Conservation (phyloP, 2,797 vertebrate genomes). For the Pangasius krempfi region DNA sequence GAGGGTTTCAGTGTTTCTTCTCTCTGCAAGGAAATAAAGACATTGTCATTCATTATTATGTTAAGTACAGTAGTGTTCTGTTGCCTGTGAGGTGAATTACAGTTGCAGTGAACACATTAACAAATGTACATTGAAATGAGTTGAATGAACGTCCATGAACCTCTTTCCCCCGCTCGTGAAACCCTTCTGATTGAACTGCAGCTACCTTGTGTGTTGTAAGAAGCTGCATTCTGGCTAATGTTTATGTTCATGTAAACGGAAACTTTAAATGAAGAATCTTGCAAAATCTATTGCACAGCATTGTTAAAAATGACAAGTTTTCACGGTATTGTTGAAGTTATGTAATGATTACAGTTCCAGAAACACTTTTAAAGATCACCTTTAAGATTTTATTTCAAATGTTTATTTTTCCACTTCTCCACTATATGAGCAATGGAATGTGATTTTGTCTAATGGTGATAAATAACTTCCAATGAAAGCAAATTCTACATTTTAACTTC, state of each 20-base stretch:
- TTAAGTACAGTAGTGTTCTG: not conserved
- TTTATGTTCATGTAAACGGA: not conserved
- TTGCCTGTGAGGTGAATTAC: not conserved
- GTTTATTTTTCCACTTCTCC: not conserved
- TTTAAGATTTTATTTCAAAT: not conserved
- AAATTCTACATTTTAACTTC: not conserved
- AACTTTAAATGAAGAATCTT: not conserved
- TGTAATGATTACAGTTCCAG: not conserved
- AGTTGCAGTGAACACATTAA: not conserved
- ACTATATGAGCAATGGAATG: too few relatives aligned
- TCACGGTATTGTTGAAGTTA: not conserved
- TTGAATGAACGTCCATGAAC: not conserved
- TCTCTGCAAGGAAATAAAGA: slow-evolving; percentile 66
- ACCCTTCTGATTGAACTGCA: not conserved
- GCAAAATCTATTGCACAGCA: not conserved
- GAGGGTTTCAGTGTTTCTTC: slow-evolving; percentile 61
- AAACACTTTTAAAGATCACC: not conserved
- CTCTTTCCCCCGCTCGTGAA: not conserved
- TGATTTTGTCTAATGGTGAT: too few relatives aligned
- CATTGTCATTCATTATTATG: not conserved
- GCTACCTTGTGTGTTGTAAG: not conserved
- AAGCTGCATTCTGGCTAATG: not conserved
- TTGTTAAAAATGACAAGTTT: not conserved
- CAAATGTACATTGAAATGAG: not conserved
- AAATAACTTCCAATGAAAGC: not conserved